Percentiles rank a stretch among this genome's conserved stretches.
Evolutionary conservation across 2,797 vertebrate species (phyloP).

Genomic region (Eulemur rubriventer): DNA sequence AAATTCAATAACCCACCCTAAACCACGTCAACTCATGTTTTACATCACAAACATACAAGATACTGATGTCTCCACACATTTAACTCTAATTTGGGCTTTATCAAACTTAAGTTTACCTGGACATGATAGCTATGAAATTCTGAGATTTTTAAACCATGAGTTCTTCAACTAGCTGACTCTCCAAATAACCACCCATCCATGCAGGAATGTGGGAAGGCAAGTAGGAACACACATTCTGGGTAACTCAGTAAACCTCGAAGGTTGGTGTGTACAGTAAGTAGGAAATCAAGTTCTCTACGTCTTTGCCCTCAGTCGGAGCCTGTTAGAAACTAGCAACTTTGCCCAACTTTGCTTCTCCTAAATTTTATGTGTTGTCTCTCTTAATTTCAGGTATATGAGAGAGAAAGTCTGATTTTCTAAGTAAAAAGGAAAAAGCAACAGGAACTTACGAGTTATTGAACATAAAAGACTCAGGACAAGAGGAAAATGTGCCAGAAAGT

Average conservation of each 20-base stretch:
- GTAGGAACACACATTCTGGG: not conserved
- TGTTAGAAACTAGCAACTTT: not conserved
- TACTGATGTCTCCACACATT: not conserved
- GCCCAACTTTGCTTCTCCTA: not conserved
- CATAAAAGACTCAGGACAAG: constrained; percentile 29
- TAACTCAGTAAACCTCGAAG: not conserved
- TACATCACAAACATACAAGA: not conserved
- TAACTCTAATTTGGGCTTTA: constrained; percentile 6
- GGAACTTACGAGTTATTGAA: constrained; percentile 24
- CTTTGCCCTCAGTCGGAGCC: not conserved
- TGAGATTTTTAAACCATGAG: not conserved
- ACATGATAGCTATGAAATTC: constrained; percentile 24
- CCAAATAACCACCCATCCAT: not conserved
- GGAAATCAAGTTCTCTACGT: not conserved
- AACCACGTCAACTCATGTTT: not conserved
- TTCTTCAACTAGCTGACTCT: constrained; percentile 11
- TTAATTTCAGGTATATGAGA: not conserved
- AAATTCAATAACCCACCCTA: not conserved
- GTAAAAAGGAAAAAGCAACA: constrained; percentile 45
- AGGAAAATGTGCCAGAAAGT: constrained; percentile 43
- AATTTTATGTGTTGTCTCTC: not conserved
- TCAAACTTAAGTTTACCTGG: not conserved
- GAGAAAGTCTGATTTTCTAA: not conserved
- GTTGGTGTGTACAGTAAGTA: not conserved
- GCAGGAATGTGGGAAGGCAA: not conserved